phyloP scores from a whole-genome alignment of 2,797 vertebrate species.

The Ciconia nigra region DNA sequence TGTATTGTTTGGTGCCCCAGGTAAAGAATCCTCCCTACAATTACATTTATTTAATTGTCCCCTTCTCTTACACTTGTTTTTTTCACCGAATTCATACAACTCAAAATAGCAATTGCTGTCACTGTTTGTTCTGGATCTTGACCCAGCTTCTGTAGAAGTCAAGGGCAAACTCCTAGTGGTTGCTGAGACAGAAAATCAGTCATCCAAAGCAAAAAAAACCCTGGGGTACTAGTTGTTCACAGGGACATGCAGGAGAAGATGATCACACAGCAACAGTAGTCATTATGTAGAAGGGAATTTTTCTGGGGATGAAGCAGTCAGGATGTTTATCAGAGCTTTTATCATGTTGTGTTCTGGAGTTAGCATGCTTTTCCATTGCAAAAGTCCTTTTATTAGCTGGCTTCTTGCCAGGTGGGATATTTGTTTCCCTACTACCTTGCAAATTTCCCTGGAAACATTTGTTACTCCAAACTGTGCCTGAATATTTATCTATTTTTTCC shows the following conservation, averaged over 20 bases:
- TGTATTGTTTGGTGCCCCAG: neutral
- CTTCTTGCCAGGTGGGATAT: neutral
- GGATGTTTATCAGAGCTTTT: neutral
- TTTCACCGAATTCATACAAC: neutral
- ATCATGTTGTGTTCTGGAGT: neutral
- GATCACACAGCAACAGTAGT: neutral
- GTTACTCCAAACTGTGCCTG: neutral
- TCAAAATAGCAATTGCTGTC: neutral
- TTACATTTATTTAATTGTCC: neutral
- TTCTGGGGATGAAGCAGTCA: neutral
- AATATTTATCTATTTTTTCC: neutral
- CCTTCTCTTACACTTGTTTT: neutral
- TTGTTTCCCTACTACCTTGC: neutral
- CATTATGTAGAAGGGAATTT: neutral
- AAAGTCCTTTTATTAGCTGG: neutral
- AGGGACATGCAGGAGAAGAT: neutral
- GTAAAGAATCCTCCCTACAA: neutral
- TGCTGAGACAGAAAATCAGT: neutral
- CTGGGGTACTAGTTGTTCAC: neutral
- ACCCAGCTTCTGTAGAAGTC: constrained; percentile 1
- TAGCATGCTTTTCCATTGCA: neutral
- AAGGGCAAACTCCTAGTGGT: neutral
- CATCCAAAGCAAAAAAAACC: neutral
- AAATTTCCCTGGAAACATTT: neutral
- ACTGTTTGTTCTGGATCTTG: constrained; percentile 23